Percentiles rank a stretch among this genome's conserved stretches.
These are phyloP conservation scores for Holcopasites calliopsidis DNA, from an alignment of 1,140 invertebrate genomes.

Conservation along the genomic window DNA sequence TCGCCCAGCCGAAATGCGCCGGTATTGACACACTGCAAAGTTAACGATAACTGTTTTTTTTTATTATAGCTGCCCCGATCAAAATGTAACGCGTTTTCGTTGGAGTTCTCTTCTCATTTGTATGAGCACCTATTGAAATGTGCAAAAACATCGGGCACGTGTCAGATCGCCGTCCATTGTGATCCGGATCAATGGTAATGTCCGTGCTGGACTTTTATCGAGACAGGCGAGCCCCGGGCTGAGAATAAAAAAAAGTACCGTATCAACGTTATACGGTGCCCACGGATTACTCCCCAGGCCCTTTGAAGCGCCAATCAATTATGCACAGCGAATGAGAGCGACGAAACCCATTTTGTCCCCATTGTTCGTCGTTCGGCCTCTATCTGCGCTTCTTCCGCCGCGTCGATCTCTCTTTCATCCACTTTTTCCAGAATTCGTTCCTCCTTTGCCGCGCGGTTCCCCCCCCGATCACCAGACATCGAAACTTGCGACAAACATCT, in stretches of 20 bases:
- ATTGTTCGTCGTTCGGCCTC: slow-evolving; percentile 16
- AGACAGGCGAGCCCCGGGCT: background rate
- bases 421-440: background rate
- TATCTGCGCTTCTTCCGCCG: background rate
- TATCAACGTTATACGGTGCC: slow-evolving; percentile 41
- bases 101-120: too few species aligned
- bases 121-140: too few species aligned
- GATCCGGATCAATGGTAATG: slow-evolving; percentile 37
- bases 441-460: background rate
- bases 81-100: background rate
- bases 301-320: slow-evolving; percentile 68
- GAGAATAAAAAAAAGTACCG: slow-evolving; percentile 44
- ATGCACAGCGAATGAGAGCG: slow-evolving; percentile 41
- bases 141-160: slow-evolving; percentile 25
- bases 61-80: too few species aligned
- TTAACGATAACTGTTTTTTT: too few species aligned
- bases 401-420: background rate
- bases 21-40: too few species aligned
- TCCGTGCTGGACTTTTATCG: slow-evolving; percentile 25
- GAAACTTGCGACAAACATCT: too few species aligned
- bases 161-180: slow-evolving; percentile 21
- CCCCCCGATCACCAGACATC: too few species aligned
- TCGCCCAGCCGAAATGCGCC: too few species aligned
- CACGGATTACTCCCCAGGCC: slow-evolving; percentile 56
- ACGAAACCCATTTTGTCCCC: background rate